Evolutionary conservation across 2,113 vertebrate species (phyloP), one percentile per base, ranked within the genome.

Genomic region (Malurus melanocephalus): DNA sequence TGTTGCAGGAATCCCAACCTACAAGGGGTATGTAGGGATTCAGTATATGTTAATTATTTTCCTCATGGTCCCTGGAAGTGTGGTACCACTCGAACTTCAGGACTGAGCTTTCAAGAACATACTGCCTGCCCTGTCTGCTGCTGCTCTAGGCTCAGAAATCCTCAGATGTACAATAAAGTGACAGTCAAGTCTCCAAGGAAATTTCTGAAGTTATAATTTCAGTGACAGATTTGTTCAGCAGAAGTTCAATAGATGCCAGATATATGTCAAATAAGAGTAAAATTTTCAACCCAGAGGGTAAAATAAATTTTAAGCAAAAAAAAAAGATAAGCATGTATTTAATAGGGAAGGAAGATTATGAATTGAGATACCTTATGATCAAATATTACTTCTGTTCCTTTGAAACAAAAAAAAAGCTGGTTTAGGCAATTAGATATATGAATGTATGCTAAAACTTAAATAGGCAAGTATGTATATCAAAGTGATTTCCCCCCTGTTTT

Each of bases 151-250:
- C 65, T 93, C 45, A 72, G 61, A 74, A 85, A 78, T 35, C 46
- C 32, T 73, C 43, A 77, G 26, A 28, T 69, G 38, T 35, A 55
- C 18, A 27, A 18, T 11, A 33, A 82, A 85, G 62, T 64, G 82
- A 92, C 67, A 76, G 75, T 83, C 82, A 88, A 82, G 88, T 61
- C 87, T 91, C 46, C 53, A 53, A 80, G 88, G 73, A 85, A 55
- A 83, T 88, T 83, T 80, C 40, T 64, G n/a, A 80, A 89, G 82
- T 83, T 91, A 18, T 80, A 53, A 94, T 96, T 95, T 94, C 61
- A 72, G 49, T 82, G 89, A 75, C 85, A 92, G 60, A 19, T 87
- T 87, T 66, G 27, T 85, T 91, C 79, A 77, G 67, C 53, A 64
- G 68, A 78, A 28, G 79, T 87, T 96, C 85, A 89, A 80, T 49